A percentile compares a stretch with the other conserved stretches of the same genome.
These are phyloP conservation scores for Agrochola lychnidis DNA, from an alignment of 2,888 invertebrate genomes.

Conservation along the genomic window DNA sequence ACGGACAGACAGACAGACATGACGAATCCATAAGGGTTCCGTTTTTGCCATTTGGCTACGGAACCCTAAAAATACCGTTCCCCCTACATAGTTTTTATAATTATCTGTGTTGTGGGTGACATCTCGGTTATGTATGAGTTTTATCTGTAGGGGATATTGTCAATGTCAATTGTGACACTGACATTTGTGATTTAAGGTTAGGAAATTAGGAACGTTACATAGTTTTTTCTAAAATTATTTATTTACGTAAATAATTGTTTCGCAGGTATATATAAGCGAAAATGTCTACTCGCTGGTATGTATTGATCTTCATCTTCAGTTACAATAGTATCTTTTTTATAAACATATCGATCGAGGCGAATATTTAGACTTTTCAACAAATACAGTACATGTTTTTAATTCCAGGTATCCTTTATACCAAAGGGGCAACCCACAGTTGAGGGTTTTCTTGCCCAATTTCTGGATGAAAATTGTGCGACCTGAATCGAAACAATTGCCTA, in stretches of 20 bases:
- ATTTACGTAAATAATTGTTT: not conserved
- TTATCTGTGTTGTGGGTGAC: not conserved
- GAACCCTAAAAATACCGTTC: no score
- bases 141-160: no score
- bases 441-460: conserved; percentile 98
- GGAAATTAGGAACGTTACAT: not conserved
- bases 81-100: no score
- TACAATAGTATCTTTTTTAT: not conserved
- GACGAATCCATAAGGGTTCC: no score
- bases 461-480: conserved; percentile 98
- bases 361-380: conserved; percentile 9
- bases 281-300: conserved; percentile 87
- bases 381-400: conserved; percentile 43
- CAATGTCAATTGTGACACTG: not conserved
- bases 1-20: no score
- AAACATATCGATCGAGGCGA: not conserved
- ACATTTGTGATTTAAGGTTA: conserved; percentile 18
- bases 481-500: conserved; percentile 92
- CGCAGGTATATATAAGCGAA: conserved; percentile 12
- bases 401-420: conserved; percentile 97
- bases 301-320: not conserved
- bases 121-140: not conserved
- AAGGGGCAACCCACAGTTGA: conserved; percentile 97
- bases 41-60: no score
- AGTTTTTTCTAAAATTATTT: not conserved